Evolutionary conservation across 2,797 vertebrate species (phyloP), one percentile per base, ranked within the genome.

Genomic region (Parauchenoglanis ngamensis): DNA sequence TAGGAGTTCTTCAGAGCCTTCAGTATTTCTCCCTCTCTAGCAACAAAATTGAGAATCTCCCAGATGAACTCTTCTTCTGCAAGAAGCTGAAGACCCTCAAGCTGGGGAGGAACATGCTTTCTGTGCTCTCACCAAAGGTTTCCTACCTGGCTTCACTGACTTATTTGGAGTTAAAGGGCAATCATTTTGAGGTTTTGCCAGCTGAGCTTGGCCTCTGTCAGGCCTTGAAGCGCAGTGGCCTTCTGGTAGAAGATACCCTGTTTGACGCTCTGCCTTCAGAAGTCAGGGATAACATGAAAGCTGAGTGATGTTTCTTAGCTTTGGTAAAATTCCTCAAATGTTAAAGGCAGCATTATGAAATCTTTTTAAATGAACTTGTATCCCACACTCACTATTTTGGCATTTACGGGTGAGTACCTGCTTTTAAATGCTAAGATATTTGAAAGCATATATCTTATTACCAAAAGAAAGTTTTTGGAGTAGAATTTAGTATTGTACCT

Each of bases 31-130:
- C 98, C 4, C 97, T 99, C 91, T 96, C 96, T 3, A 97, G 96
- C 91, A 99, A 99, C 96, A 99, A 99, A 94, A 96, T 99, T 19
- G 98, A 99, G 93, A 98, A 95, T 21, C 96, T 99, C 80, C 98
- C 98, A 7, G 98, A 99, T 44, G 98, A 99, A 93, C 96, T 99
- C 0, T 99, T 99, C 94, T 99, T 99, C 88, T 99, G 98, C 95
- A 99, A 99, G 94, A 99, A 99, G 92, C 96, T 99, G 13, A 99
- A 99, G 94, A 98, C 97, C 0, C 94, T 99, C 56, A 99, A 98
- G 94, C 96, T 99, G 4, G 98, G 98, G 78, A 98, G 97, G 93
- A 99, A 99, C 92, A 97, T 94, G 8, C 93, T 99, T 89, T 98
- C 97, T 0, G 91, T 97, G 88, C 96, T 99, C 31, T 99, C 98